Evolutionary conservation across 1,140 invertebrate genomes (phyloP), one percentile per base, ranked within the genome.

Genomic region (Proctacanthus coquilletti): DNA sequence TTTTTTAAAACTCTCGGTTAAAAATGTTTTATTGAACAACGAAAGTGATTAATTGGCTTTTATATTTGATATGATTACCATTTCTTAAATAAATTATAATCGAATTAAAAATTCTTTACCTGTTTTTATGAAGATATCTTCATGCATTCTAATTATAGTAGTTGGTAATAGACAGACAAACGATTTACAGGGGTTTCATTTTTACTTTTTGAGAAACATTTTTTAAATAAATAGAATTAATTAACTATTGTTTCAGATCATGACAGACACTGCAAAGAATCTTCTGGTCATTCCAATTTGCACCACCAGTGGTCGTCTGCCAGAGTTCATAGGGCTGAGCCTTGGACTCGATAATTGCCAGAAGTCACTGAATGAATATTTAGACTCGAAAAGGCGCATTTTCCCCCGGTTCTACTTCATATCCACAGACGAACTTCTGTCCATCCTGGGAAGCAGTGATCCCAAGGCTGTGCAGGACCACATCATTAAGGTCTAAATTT

Each of bases 341-440:
- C 42, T 63, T 18, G 80, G 79, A 2, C 61, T 94, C 17, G 86
- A 93, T 52, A 78, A 72, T 46, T 93, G 87, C 62, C 85, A 91
- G 62, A 92, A 92, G 55, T 86, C 84, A 1, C 62, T 94, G 29
- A 85, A 82, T 47, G 81, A 91, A 49, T 93, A 92, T 60, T 64
- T 93, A 34, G 84, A 88, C 51, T 76, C 75, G 1, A 93, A 92
- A 61, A 64, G 87, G 42, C 73, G 80, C 41, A 69, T 84, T 36
- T 93, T 92, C 54, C 84, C 87, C 20, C 60, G 89, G 46, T 93
- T 94, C 61, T 91, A 82, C 63, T 93, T 94, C 55, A 82, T 94
- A 44, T 91, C 87, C 5, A 88, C 91, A 41, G 86, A 92, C 53
- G 89, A 94, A 61, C 56, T 94, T 37, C 66, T 94, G 9, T 81